These are phyloP conservation scores for Romanogobio albipinnatus DNA, from an alignment of 2,113 vertebrate species.

Conservation along the genomic window DNA sequence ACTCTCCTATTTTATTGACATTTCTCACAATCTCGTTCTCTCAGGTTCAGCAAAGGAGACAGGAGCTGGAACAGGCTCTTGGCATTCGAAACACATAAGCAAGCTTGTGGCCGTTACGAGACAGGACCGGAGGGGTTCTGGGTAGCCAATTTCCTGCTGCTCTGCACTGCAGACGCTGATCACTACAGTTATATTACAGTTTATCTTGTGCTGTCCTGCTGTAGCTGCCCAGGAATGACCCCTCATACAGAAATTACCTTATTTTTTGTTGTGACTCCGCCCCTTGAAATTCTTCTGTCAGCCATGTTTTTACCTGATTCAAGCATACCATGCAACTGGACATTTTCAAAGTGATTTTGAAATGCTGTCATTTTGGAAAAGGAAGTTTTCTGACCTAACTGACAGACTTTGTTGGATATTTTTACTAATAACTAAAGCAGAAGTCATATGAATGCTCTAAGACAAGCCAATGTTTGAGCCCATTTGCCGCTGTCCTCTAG, in stretches of 20 bases:
- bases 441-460: neutral
- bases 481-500: slow-evolving; percentile 1
- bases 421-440: neutral
- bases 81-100: slow-evolving; percentile 93
- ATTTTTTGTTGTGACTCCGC: slow-evolving; percentile 14
- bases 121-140: slow-evolving; percentile 9
- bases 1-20: neutral
- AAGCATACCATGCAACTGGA: neutral
- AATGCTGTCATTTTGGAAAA: neutral
- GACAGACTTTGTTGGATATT: neutral
- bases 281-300: neutral
- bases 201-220: slow-evolving; percentile 51
- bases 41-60: slow-evolving; percentile 96
- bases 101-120: neutral
- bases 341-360: neutral
- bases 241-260: neutral
- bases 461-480: slow-evolving; percentile 3
- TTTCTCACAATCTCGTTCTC: slow-evolving; percentile 37
- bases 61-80: slow-evolving; percentile 97
- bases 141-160: neutral
- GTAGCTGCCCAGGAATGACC: slow-evolving; percentile 24
- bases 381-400: neutral
- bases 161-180: slow-evolving; percentile 22
- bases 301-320: neutral
- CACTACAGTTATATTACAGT: slow-evolving; percentile 44